Evolutionary conservation across 2,888 invertebrate genomes (phyloP).

Genomic region (Drymonia ruficornis): DNA sequence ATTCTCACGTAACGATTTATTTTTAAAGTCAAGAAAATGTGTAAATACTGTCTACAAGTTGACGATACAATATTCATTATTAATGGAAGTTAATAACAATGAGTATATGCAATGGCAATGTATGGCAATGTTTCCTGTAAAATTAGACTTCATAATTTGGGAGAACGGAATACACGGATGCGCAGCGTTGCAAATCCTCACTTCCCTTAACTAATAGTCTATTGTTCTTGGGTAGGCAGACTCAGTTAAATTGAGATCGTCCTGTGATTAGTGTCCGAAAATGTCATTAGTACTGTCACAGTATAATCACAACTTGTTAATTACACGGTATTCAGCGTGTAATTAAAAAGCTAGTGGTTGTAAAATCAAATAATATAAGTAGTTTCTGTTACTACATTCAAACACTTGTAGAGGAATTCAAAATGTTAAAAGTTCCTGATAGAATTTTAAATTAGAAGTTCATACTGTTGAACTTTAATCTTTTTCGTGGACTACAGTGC

Average conservation of each 20-base stretch:
- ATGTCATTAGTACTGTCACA: conserved; percentile 20
- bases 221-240: conserved; percentile 45
- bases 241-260: conserved; percentile 43
- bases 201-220: conserved; percentile 43
- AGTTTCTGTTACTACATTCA: too few species aligned
- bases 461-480: neutral
- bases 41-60: neutral
- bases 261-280: conserved; percentile 31
- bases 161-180: conserved; percentile 21
- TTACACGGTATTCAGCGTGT: neutral
- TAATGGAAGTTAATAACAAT: neutral
- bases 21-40: conserved; percentile 7
- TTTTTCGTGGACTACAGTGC: neutral
- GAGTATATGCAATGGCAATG: too few species aligned
- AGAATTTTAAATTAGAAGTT: neutral
- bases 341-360: neutral
- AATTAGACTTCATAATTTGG: conserved; percentile 12
- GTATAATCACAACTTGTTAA: neutral
- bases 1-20: conserved; percentile 12
- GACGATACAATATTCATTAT: neutral
- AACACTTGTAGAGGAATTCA: too few species aligned
- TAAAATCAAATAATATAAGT: too few species aligned
- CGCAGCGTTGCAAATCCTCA: conserved; percentile 30
- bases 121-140: neutral
- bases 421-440: too few species aligned